Evolutionary conservation across 2,113 vertebrate genomes (phyloP).

Genomic region (Amphilophus citrinellus): DNA sequence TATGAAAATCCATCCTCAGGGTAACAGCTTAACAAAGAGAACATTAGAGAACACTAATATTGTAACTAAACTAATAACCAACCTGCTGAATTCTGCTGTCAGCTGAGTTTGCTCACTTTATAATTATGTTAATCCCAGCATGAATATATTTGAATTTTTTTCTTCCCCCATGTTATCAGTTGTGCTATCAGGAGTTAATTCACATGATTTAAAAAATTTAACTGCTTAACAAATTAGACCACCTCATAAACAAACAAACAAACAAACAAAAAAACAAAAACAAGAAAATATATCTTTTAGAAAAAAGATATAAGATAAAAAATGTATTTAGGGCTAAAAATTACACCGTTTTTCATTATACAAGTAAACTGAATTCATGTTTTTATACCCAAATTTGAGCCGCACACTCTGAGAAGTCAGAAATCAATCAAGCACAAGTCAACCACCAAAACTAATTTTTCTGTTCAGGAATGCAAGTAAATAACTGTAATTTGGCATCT

Average conservation of each 20-base stretch:
- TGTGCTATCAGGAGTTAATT: background rate
- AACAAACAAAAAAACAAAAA: background rate
- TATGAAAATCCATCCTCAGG: background rate
- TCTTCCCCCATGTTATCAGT: background rate
- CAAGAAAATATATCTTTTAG: background rate
- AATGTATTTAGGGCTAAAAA: background rate
- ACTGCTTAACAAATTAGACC: background rate
- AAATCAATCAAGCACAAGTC: background rate
- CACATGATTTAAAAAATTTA: background rate
- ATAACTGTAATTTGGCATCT: no score
- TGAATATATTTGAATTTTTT: background rate
- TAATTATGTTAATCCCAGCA: background rate
- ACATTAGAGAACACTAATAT: slow-evolving; percentile 9
- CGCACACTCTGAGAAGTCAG: background rate
- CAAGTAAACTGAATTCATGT: background rate
- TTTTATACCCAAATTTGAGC: background rate
- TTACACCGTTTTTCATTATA: background rate
- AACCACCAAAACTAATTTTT: no score
- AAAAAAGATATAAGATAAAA: no score
- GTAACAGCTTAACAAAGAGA: background rate
- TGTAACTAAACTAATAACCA: slow-evolving; percentile 11
- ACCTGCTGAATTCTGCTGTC: slow-evolving; percentile 3
- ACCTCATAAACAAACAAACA: background rate
- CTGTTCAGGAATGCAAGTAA: no score
- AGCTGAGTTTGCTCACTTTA: background rate